Conservation (phyloP, 2,113 vertebrate species). For the Aplodontia rufa region DNA sequence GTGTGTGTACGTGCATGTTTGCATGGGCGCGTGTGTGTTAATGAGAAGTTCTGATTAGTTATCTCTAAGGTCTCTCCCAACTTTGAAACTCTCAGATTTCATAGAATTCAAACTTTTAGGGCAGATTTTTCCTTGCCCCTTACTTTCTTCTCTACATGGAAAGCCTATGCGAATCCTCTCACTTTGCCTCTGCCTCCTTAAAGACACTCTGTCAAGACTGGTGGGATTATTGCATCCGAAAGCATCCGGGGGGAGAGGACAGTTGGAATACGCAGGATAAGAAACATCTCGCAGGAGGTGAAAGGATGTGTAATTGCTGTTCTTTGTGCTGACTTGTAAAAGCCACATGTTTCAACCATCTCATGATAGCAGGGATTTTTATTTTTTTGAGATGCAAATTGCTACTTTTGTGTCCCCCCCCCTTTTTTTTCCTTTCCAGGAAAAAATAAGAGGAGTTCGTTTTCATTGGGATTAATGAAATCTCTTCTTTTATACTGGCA, state of each 20-base stretch:
- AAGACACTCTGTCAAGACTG: not conserved
- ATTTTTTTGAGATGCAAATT: slow-evolving; percentile 59
- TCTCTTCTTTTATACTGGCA: slow-evolving; percentile 80
- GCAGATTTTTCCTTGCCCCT: not conserved
- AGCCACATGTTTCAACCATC: slow-evolving; percentile 71
- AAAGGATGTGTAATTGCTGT: slow-evolving; percentile 67
- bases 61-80: not conserved
- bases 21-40: not conserved
- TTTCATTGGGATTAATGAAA: slow-evolving; percentile 82
- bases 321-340: slow-evolving; percentile 74
- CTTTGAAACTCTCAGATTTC: not conserved
- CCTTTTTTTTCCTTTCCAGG: slow-evolving; percentile 51
- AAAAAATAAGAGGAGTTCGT: slow-evolving; percentile 73
- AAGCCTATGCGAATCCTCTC: not conserved
- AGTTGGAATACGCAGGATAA: slow-evolving; percentile 54
- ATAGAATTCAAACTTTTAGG: not conserved
- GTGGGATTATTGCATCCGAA: not conserved
- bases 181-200: not conserved
- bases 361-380: slow-evolving; percentile 73
- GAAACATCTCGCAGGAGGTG: slow-evolving; percentile 58
- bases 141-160: not conserved
- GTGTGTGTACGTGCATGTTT: fast-evolving
- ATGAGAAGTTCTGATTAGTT: not conserved
- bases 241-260: not conserved
- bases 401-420: slow-evolving; percentile 62